These are phyloP conservation scores for Danaus chrysippus DNA, from an alignment of 2,888 invertebrate genomes.

Conservation along the genomic window DNA sequence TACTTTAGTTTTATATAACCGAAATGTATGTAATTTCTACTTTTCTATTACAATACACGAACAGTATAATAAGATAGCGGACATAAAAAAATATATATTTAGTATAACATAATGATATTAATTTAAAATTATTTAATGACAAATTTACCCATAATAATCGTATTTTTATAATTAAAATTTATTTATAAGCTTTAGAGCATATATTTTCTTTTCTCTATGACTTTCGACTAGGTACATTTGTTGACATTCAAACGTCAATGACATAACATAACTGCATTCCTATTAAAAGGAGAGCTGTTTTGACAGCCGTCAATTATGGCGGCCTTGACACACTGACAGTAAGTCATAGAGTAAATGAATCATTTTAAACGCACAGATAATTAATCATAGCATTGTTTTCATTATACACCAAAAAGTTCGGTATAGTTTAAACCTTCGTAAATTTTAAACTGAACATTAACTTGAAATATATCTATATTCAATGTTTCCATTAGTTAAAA, in stretches of 20 bases:
- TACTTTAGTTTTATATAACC: too few relatives aligned
- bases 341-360: slow-evolving; percentile 16
- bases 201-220: neutral
- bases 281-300: slow-evolving; percentile 25
- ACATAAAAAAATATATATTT: too few relatives aligned
- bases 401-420: neutral
- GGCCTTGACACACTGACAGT: slow-evolving; percentile 27
- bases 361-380: slow-evolving; percentile 7
- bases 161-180: neutral
- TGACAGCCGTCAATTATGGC: slow-evolving; percentile 18
- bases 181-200: neutral
- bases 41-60: too few relatives aligned
- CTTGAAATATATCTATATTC: too few relatives aligned
- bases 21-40: too few relatives aligned
- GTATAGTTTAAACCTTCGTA: too few relatives aligned
- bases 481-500: too few relatives aligned
- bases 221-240: neutral
- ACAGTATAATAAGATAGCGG: too few relatives aligned
- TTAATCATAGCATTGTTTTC: neutral
- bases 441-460: too few relatives aligned
- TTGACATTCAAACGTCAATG: slow-evolving; percentile 11
- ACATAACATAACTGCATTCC: slow-evolving; percentile 20
- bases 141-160: too few relatives aligned
- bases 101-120: too few relatives aligned
- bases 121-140: too few relatives aligned